Conservation (phyloP, 1,140 invertebrate genomes). For the Ostrea denselamellosa region DNA sequence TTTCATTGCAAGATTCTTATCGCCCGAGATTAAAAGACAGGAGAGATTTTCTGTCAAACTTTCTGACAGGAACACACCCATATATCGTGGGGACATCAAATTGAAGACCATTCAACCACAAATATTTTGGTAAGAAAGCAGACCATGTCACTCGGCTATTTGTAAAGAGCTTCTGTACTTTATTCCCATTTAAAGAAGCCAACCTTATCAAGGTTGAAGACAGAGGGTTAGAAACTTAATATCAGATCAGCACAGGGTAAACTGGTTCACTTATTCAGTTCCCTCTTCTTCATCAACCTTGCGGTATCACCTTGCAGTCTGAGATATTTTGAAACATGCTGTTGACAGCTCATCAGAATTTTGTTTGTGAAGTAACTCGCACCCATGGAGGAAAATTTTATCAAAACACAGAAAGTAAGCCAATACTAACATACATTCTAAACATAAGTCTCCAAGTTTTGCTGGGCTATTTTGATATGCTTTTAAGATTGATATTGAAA, state of each 20-base stretch:
- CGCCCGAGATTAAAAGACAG: neutral
- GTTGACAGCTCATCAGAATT: constrained; percentile 16
- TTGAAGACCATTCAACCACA: constrained; percentile 24
- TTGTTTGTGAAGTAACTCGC: constrained; percentile 8
- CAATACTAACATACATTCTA: neutral
- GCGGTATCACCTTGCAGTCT: neutral
- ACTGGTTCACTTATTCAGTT: constrained; percentile 25
- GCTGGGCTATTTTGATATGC: neutral
- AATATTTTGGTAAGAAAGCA: constrained; percentile 31
- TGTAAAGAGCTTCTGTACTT: constrained; percentile 20
- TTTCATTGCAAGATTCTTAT: constrained; percentile 38
- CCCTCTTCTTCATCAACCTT: constrained; percentile 1
- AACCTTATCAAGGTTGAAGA: neutral
- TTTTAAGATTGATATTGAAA: neutral
- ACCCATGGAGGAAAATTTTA: neutral
- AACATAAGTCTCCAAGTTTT: neutral
- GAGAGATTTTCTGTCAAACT: constrained; percentile 13
- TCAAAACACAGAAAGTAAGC: constrained; percentile 3
- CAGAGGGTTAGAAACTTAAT: constrained; percentile 23
- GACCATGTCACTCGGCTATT: constrained; percentile 21
- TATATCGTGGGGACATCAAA: neutral
- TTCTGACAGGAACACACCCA: constrained; percentile 28
- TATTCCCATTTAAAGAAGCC: constrained; percentile 17
- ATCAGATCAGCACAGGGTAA: neutral
- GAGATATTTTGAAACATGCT: neutral